Percentiles rank a stretch among this genome's conserved stretches.
These are phyloP conservation scores for Sebastes trivittatus DNA, from an alignment of 2,797 vertebrate genomes.

Conservation along the genomic window DNA sequence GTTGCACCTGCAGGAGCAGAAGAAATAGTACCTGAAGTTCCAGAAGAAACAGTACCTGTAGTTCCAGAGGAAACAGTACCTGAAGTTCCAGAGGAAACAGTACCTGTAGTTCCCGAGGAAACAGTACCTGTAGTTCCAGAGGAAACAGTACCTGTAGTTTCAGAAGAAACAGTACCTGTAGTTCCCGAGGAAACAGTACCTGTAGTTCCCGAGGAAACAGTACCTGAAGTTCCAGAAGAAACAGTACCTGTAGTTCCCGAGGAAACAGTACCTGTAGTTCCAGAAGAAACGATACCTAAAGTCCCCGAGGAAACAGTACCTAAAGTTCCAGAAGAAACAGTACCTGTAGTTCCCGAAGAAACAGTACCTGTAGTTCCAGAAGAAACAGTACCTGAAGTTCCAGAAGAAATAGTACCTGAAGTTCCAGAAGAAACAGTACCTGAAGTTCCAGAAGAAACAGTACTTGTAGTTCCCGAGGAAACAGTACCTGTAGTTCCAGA, in stretches of 20 bases:
- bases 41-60: neutral
- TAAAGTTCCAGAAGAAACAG: neutral
- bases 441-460: rapidly evolving
- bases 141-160: too few species aligned
- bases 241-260: neutral
- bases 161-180: neutral
- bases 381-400: neutral
- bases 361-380: neutral
- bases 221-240: neutral
- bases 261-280: neutral
- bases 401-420: too few species aligned
- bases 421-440: neutral
- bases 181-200: neutral
- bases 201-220: neutral
- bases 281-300: neutral
- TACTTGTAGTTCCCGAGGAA: rapidly evolving
- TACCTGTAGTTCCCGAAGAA: rapidly evolving
- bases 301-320: neutral
- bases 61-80: neutral
- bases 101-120: neutral
- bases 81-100: neutral
- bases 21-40: neutral
- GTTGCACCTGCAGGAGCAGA: neutral
- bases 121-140: too few species aligned
- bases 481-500: neutral